phyloP scores from a whole-genome alignment of 2,797 vertebrate genomes.

The Echeneis naucrates region DNA sequence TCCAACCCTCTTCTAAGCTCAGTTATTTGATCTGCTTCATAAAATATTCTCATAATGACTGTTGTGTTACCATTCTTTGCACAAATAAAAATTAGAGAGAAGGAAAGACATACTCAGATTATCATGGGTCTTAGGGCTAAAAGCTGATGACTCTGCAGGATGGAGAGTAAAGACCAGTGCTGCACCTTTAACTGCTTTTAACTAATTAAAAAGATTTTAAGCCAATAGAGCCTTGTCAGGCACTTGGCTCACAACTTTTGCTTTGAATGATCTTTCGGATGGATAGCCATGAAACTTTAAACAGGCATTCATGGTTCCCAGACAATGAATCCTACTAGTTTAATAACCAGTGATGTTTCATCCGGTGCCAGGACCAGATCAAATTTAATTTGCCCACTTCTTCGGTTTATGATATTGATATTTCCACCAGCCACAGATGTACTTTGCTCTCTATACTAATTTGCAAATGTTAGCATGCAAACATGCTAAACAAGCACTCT shows the following conservation, averaged over 20 bases:
- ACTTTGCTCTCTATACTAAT: not conserved
- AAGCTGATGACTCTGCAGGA: conserved; percentile 27
- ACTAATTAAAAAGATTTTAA: not conserved
- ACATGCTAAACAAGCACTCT: not conserved
- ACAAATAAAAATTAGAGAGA: conserved; percentile 17
- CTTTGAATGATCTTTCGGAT: not conserved
- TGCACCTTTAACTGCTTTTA: conserved; percentile 4
- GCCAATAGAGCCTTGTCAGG: not conserved
- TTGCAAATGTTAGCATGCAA: not conserved
- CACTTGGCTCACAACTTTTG: not conserved
- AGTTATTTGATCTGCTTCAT: conserved; percentile 31
- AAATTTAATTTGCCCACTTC: not conserved
- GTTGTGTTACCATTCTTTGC: conserved; percentile 17
- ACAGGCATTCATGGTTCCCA: not conserved
- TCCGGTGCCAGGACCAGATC: not conserved
- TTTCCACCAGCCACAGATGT: not conserved
- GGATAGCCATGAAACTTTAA: not conserved
- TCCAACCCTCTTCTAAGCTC: conserved; percentile 13
- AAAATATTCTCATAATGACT: conserved; percentile 4
- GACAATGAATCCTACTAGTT: not conserved
- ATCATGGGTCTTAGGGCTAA: conserved; percentile 44
- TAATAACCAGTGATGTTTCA: not conserved
- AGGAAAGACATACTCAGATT: conserved; percentile 32
- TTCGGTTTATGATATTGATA: not conserved
- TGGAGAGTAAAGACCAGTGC: conserved; percentile 19